phyloP scores from a whole-genome alignment of 2,113 vertebrate species.

The Gallinago media region DNA sequence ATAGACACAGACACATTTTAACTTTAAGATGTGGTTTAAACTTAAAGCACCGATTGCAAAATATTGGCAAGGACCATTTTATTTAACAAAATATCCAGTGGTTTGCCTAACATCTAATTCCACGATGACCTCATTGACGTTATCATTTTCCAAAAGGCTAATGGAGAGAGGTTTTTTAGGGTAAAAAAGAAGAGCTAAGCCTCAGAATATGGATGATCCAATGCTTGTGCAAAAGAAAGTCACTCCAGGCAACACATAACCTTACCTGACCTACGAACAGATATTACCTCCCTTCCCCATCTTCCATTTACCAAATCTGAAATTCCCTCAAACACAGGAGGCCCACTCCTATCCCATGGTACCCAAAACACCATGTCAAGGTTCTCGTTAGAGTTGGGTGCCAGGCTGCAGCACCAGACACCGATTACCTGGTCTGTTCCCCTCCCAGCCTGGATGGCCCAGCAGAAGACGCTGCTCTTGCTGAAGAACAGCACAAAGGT shows the following conservation, averaged over 20 bases:
- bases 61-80: conserved; percentile 5
- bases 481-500: not conserved
- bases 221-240: not conserved
- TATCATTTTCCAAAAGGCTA: conserved; percentile 57
- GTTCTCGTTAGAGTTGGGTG: not conserved
- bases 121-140: conserved; percentile 13
- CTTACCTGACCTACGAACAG: conserved; percentile 5
- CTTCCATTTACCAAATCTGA: not conserved
- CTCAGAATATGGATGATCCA: conserved; percentile 29
- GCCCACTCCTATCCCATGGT: not conserved
- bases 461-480: not conserved
- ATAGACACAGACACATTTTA: not conserved
- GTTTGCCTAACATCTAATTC: conserved; percentile 54
- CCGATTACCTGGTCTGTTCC: too few species aligned
- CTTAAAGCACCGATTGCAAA: conserved; percentile 54
- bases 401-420: not conserved
- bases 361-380: not conserved
- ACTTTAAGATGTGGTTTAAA: conserved; percentile 26
- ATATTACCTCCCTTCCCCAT: not conserved
- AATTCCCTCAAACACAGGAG: not conserved
- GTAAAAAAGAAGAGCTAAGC: conserved; percentile 37
- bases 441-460: not conserved
- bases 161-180: conserved; percentile 23
- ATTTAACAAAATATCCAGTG: conserved; percentile 35
- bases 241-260: conserved; percentile 8